These are phyloP conservation scores for Phaonia tiefii DNA, from an alignment of 2,888 invertebrate species.

Conservation along the genomic window DNA sequence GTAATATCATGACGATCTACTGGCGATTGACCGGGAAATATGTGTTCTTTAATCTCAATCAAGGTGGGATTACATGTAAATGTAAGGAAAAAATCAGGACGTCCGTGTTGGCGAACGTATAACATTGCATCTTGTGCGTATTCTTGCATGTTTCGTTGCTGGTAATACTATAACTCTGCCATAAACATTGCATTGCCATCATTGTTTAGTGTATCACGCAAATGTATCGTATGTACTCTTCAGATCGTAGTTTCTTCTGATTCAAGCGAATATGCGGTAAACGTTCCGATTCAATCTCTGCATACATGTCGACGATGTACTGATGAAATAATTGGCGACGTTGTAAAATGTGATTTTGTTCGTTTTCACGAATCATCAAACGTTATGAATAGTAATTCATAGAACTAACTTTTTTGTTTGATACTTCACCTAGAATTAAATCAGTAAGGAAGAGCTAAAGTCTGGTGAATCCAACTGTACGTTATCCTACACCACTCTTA, in stretches of 20 bases:
- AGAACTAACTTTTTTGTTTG: too few species aligned
- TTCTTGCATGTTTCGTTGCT: slow-evolving; percentile 65
- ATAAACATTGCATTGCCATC: slow-evolving; percentile 33
- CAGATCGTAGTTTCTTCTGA: too few species aligned
- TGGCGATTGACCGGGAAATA: too few species aligned
- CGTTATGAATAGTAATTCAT: neutral
- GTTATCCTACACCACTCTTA: too few species aligned
- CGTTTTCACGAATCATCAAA: neutral
- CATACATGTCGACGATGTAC: slow-evolving; percentile 58
- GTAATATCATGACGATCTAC: too few species aligned
- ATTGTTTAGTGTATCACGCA: slow-evolving; percentile 48
- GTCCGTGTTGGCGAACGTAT: slow-evolving; percentile 59
- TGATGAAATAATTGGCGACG: slow-evolving; percentile 54
- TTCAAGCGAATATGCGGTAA: too few species aligned
- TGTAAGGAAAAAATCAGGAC: slow-evolving; percentile 6
- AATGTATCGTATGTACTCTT: slow-evolving; percentile 54
- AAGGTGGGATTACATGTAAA: slow-evolving; percentile 56
- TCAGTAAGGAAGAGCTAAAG: too few species aligned
- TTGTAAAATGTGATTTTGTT: neutral
- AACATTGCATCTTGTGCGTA: slow-evolving; percentile 63
- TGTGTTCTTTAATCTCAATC: slow-evolving; percentile 63
- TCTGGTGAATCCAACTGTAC: too few species aligned
- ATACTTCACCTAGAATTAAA: too few species aligned
- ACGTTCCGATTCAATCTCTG: slow-evolving; percentile 49
- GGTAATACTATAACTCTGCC: too few species aligned